Evolutionary conservation across 1,140 invertebrate genomes (phyloP), one percentile per base, ranked within the genome.

Genomic region (Manduca sexta): DNA sequence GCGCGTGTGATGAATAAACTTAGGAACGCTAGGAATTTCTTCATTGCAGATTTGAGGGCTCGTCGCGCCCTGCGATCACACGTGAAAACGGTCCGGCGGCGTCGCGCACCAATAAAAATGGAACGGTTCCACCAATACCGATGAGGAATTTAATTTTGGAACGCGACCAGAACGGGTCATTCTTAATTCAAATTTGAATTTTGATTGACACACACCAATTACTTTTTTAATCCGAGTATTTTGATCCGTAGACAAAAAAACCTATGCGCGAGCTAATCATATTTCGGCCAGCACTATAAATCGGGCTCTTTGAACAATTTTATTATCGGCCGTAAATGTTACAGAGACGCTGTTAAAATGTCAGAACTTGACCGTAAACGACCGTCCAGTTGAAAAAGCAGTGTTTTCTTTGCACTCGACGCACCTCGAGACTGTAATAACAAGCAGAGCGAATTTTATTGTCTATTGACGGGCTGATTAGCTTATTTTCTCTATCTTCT

Each of bases 1-100:
- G 68, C 69, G 80, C 77, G 79, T 75, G 78, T 82, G 78, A 75
- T 77, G 82, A 83, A 85, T 85, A 85, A 76, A 82, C 64, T 45
- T 60, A 42, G 69, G 69, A 76, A 69, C 64, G 71, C 58, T 31
- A 57, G 69, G 78, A 79, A 83, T 85, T 79, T 70, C 65, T 72
- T 74, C 75, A 80, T 60, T 69, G 69, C 71, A 80, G 79, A 85
- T 85, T 83, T 79, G 65, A 84, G 73, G 71, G 67, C 64, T 62
- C 49, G 42, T 60, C 59, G 57, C 52, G 62, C 60, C 59, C 58
- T 64, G 49, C 21, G 21, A 3, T 54, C 31, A 43, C 63, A 74
- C 69, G 73, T 82, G 78, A 79, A 75, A 82, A 84, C 69, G 45
- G 39, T 58, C 57, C 60, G 49, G 13, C 39, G 49, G 31, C 49